Base-by-base conservation (phyloP, 2,797 vertebrate species). In the Falco berigora region DNA sequence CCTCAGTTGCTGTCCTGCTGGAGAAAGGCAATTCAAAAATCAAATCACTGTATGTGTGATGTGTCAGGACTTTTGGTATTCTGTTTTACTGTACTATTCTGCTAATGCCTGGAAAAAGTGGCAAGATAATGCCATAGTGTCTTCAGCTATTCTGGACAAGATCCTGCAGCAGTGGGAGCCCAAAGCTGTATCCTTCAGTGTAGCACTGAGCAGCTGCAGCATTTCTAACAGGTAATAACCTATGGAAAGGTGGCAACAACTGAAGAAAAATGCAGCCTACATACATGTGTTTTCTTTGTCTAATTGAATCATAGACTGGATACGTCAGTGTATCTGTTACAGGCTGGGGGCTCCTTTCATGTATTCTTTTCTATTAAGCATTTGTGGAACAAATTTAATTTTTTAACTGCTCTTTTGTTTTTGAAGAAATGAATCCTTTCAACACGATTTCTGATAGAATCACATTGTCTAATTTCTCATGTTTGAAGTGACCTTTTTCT, bases 401-500 rank as follows among this genome's bases (percentile, higher is more conserved):
- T 90, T 96, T 87, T 92, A 86, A 30, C n/a, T 40, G 28, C 30
- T 89, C 19, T 89, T 84, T 75, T 85, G 32, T 64, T 74, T 92
- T 86, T 81, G 30, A 71, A 85, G 77, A 72, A 91, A 88, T 0
- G 0, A 81, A 76, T 79, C 78, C 69, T 94, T 96, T 97, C 66
- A 91, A 68, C 40, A 38, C 9, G 12, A 79, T 91, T 96, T 93
- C 73, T 92, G 59, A 84, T 84, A 92, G 88, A 94, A 88, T 90
- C 79, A 44, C 30, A 58, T 62, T 61, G 64, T 68, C 58, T 96
- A 47, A 91, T 93, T 95, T 92, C 84, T 56, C 38, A 25, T 83
- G 58, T 96, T 89, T 91, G 50, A 93, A 95, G 68, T 92, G 90
- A 90, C 90, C 81, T 96, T 96, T 94, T 90, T 46, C 67, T 88